Conservation (phyloP, 2,888 invertebrate species). For the Microctonus aethiopoides region DNA sequence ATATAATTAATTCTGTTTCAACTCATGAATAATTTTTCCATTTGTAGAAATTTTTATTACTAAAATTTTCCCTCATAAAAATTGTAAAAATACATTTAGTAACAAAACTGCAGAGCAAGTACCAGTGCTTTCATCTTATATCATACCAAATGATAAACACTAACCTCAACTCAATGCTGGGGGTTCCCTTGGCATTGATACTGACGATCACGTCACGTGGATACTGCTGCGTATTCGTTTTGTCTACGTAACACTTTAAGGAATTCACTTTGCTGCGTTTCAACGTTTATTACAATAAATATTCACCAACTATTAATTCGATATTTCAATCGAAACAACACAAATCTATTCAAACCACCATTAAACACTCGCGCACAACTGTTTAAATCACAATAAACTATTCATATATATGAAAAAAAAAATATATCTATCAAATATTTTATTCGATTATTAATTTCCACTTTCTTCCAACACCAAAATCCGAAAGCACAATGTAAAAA, state of each 20-base stretch:
- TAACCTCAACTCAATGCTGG: slow-evolving; percentile 57
- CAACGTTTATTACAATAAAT: slow-evolving; percentile 19
- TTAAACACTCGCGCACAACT: neutral
- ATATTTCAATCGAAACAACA: neutral
- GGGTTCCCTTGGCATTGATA: slow-evolving; percentile 56
- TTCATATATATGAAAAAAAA: too few species aligned
- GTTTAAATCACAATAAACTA: too few species aligned
- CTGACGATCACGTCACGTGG: slow-evolving; percentile 59
- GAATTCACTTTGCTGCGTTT: slow-evolving; percentile 59
- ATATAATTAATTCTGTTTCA: too few species aligned
- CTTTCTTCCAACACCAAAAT: neutral
- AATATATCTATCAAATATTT: too few species aligned
- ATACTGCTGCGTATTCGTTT: slow-evolving; percentile 49
- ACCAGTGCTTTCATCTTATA: too few species aligned
- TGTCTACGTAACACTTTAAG: slow-evolving; percentile 55
- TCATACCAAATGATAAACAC: slow-evolving; percentile 18
- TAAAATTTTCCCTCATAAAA: too few species aligned
- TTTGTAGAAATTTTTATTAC: too few species aligned
- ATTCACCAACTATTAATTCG: slow-evolving; percentile 37
- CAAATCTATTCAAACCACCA: too few species aligned
- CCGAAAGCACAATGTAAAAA: neutral
- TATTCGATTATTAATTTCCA: too few species aligned
- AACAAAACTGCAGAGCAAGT: too few species aligned
- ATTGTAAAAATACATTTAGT: too few species aligned
- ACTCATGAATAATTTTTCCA: too few species aligned